Base-by-base conservation (phyloP, 2,113 vertebrate genomes). In the Ivindomyrus marchei region DNA sequence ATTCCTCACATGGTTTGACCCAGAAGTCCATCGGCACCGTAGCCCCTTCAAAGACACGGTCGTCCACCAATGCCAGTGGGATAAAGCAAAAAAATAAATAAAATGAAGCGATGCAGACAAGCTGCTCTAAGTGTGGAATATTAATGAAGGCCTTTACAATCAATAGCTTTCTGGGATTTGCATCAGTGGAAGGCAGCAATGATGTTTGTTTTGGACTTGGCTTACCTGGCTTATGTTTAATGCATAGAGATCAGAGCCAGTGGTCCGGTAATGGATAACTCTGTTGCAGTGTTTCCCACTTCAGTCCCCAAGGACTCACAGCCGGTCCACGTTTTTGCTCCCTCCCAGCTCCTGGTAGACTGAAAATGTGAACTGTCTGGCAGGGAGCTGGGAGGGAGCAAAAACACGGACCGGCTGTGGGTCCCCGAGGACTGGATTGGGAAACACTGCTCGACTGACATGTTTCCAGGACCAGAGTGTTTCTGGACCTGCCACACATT, bases 121-220 rank as follows among this genome's bases (percentile, higher is more conserved):
- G 45, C 47, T 24, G 10, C 62, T 88, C 27, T 15, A n/a, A 87
- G 45, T 53, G 62, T n/a, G 24, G 62, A 88, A 90, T 88, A 27
- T 77, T 53, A 77, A 90, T 19, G 27, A 58, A 66, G 19, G 36
- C 9, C 46, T 66, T 80, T 88, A 80, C 66, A 83, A 80, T 90
- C 90, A 88, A 84, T 85, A 27, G 50, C 56, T 31, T 27, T 89
- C 77, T 42, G 50, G 53, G 89, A 90, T 90, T 88, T 50, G 66
- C 53, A 93, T 93, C 93, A 92, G 91, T 92, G 52, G 19, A 88
- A 24, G 4, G 90, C 62, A 92, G 77, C 50, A 88, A 70, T 46
- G 88, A 85, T 88, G 39, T 66, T 62, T 88, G 36, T 27, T 89
- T 91, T 47, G 19, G 21, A 89, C 90, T 46, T 90, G 89, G 92